phyloP scores from a whole-genome alignment of 2,888 invertebrate species.

The Alentia gelatinosa region DNA sequence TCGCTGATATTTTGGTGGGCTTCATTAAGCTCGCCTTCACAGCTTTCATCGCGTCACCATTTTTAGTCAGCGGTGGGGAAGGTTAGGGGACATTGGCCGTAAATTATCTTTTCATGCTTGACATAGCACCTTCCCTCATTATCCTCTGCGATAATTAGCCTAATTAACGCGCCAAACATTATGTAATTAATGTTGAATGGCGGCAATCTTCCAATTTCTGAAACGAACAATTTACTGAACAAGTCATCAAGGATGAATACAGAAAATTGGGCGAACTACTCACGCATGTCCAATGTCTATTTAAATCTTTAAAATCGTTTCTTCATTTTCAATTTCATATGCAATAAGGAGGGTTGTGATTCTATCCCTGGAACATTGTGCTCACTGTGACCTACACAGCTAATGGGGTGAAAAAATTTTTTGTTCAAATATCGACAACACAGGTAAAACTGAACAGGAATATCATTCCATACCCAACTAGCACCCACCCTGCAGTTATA shows the following conservation, averaged over 20 bases:
- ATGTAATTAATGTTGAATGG: background rate
- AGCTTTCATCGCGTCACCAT: too few species aligned
- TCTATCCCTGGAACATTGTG: too few species aligned
- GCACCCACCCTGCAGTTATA: too few species aligned
- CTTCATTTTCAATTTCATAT: background rate
- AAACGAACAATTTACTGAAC: background rate
- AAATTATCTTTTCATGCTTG: background rate
- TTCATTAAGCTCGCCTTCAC: too few species aligned
- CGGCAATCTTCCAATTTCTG: background rate
- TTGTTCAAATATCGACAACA: too few species aligned
- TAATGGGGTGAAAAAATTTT: too few species aligned
- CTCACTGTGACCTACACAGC: too few species aligned
- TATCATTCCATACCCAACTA: too few species aligned
- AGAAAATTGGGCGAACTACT: background rate
- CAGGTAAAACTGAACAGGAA: too few species aligned
- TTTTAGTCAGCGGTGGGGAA: background rate
- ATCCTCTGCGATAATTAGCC: background rate
- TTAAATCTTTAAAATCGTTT: background rate
- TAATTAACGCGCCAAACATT: slow-evolving; percentile 10
- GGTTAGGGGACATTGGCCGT: background rate
- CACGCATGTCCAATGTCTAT: background rate
- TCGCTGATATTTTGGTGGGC: too few species aligned
- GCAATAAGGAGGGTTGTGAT: background rate
- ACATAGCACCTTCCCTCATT: background rate
- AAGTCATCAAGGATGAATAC: background rate